Evolutionary conservation across 2,797 vertebrate genomes (phyloP).

Genomic region (Glyptemys insculpta): DNA sequence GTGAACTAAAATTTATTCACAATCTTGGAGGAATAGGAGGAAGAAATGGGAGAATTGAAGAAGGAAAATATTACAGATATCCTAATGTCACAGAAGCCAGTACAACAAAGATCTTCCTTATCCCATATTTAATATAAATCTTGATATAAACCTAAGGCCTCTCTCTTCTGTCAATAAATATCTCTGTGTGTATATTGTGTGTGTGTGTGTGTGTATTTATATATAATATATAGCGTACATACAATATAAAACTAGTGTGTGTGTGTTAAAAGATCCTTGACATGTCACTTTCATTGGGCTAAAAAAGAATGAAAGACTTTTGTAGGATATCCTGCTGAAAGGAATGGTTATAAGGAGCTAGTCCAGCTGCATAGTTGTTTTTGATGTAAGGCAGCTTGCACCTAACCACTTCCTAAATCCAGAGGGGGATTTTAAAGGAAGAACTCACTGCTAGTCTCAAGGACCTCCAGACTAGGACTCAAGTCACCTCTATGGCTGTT

Average conservation of each 20-base stretch:
- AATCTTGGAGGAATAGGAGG: not conserved
- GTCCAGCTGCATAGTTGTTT: not conserved
- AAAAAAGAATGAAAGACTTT: not conserved
- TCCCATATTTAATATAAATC: not conserved
- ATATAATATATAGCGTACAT: not conserved
- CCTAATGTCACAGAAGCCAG: not conserved
- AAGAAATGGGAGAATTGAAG: not conserved
- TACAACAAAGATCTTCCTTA: not conserved
- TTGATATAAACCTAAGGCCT: not conserved
- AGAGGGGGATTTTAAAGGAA: slow-evolving; percentile 14
- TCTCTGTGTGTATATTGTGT: not conserved
- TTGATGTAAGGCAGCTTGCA: not conserved
- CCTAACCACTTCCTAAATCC: not conserved
- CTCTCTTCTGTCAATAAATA: not conserved
- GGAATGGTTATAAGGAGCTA: not conserved
- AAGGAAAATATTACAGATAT: not conserved
- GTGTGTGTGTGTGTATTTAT: rapidly evolving
- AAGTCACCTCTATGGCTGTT: not conserved
- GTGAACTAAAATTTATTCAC: not conserved
- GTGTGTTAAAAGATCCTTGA: not conserved
- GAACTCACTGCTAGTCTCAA: not conserved
- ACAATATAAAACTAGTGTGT: no score
- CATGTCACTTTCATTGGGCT: not conserved
- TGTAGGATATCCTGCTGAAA: not conserved
- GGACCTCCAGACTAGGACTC: not conserved